Conservation (phyloP, 2,113 vertebrate species). For the Eurystomus gularis region DNA sequence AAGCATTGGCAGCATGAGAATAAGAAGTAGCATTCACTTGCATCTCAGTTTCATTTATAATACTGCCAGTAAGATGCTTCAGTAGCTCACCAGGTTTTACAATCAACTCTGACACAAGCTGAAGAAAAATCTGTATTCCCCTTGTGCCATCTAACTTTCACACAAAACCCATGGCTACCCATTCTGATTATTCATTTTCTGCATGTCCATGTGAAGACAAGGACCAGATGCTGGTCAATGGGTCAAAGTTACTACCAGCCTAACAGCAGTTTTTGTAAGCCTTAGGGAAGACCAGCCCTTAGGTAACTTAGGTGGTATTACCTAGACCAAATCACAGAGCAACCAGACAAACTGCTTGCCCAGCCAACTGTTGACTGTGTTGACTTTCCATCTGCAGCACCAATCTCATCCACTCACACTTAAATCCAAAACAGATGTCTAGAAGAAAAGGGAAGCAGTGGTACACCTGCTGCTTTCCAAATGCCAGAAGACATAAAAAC, state of each 20-base stretch:
- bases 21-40: background rate
- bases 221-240: background rate
- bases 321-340: background rate
- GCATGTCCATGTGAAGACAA: background rate
- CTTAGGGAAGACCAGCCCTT: background rate
- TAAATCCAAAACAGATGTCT: background rate
- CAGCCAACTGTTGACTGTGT: background rate
- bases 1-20: background rate
- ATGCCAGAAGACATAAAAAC: background rate
- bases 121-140: background rate
- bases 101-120: background rate
- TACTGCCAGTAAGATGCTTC: background rate
- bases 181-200: background rate
- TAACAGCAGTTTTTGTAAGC: background rate
- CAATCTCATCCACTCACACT: background rate
- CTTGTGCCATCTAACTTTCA: background rate
- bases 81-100: background rate
- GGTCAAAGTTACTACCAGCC: background rate
- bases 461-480: background rate
- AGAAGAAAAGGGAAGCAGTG: background rate
- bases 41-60: background rate
- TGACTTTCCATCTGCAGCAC: background rate
- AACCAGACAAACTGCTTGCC: background rate
- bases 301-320: background rate
- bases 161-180: background rate